phyloP scores from a whole-genome alignment of 1,140 invertebrate genomes.

The Pseudobourletiella spinata region DNA sequence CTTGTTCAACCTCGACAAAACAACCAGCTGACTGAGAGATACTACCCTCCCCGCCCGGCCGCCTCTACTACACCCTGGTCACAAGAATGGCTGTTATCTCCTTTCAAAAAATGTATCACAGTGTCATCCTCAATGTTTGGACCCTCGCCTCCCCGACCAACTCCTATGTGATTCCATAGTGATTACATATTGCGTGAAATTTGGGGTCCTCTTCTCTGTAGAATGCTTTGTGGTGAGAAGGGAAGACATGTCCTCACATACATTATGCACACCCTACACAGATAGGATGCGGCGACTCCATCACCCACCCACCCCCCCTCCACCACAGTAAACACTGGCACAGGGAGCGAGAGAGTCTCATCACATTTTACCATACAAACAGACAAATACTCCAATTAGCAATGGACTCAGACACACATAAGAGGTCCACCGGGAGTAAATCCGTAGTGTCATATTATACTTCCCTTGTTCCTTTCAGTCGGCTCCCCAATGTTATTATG shows the following conservation, averaged over 20 bases:
- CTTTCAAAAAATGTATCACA: background rate
- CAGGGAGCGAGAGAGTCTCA: background rate
- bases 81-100: background rate
- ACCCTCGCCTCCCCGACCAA: too few relatives aligned
- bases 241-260: too few relatives aligned
- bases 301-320: too few relatives aligned
- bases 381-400: background rate
- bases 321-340: background rate
- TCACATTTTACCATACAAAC: conserved; percentile 3
- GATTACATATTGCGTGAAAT: too few relatives aligned
- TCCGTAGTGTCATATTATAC: background rate
- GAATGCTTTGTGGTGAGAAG: too few relatives aligned
- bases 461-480: background rate
- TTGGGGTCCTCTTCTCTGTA: too few relatives aligned
- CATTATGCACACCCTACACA: too few relatives aligned
- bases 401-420: background rate
- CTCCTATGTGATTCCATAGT: too few relatives aligned
- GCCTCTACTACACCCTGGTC: background rate
- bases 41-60: background rate
- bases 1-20: background rate
- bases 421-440: background rate
- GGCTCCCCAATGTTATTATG: background rate
- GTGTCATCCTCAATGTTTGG: background rate
- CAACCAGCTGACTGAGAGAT: too few relatives aligned
- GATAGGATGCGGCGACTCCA: too few relatives aligned